Percentiles rank a stretch among this genome's conserved stretches.
phyloP scores from a whole-genome alignment of 2,113 vertebrate genomes.

The Xenotilapia leptura region DNA sequence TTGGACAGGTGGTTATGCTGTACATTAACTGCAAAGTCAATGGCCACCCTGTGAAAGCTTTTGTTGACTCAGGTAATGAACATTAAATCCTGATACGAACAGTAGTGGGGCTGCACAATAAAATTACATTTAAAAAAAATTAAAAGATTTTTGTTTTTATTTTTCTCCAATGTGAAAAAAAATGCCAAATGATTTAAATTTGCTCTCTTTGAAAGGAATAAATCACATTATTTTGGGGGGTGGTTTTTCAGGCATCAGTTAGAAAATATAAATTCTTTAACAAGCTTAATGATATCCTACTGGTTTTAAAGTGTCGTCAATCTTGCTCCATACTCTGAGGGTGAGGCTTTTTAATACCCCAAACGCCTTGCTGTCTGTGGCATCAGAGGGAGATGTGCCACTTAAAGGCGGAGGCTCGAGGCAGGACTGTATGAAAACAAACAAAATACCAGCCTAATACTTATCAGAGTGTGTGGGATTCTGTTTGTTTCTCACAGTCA shows the following conservation, averaged over 20 bases:
- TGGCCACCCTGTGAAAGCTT: conserved; percentile 96
- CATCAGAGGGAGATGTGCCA: neutral
- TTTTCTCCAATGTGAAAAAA: neutral
- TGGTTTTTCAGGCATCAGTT: neutral
- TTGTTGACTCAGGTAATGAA: conserved; percentile 92
- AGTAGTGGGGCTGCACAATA: neutral
- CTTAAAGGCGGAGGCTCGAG: neutral
- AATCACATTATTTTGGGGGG: neutral
- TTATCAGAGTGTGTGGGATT: neutral
- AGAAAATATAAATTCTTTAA: neutral
- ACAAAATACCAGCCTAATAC: neutral
- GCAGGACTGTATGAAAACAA: neutral
- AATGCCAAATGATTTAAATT: neutral
- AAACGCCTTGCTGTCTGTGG: neutral
- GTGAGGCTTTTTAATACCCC: neutral
- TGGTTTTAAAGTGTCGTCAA: neutral
- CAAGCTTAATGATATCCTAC: neutral
- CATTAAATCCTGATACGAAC: neutral
- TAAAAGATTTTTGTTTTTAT: neutral
- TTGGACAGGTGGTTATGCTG: conserved; percentile 98
- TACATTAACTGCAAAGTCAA: conserved; percentile 99
- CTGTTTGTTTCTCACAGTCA: neutral
- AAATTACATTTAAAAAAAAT: neutral
- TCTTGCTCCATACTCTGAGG: neutral
- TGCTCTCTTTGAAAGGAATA: neutral